Percentiles rank a stretch among this genome's conserved stretches.
Conservation (phyloP, 2,113 vertebrate genomes). For the Alligator mississippiensis region DNA sequence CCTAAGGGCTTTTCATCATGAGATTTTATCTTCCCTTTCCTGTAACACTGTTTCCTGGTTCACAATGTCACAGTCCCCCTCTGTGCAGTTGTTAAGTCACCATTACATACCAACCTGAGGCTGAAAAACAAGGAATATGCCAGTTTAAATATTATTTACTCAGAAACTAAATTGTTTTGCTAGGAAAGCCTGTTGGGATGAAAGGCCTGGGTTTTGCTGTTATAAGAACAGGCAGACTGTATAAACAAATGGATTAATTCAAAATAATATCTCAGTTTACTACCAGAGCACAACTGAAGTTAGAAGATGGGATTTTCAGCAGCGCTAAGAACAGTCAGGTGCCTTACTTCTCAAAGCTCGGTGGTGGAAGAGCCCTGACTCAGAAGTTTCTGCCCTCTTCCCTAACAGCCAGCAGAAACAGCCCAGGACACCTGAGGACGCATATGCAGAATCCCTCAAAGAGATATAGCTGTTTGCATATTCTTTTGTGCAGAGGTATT, state of each 20-base stretch:
- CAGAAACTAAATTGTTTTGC: conserved; percentile 39
- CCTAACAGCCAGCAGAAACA: too few relatives aligned
- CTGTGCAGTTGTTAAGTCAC: not conserved
- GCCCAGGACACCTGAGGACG: too few relatives aligned
- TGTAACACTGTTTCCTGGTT: not conserved
- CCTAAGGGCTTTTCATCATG: not conserved
- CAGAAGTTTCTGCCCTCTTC: not conserved
- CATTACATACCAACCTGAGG: not conserved
- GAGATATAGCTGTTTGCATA: not conserved
- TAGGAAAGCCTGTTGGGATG: conserved; percentile 27
- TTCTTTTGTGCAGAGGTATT: not conserved
- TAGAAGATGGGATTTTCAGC: not conserved
- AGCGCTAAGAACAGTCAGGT: not conserved
- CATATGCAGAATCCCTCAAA: not conserved
- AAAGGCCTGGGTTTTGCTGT: conserved; percentile 36
- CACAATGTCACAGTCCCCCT: not conserved
- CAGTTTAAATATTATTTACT: conserved; percentile 67
- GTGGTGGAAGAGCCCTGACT: not conserved
- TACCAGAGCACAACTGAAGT: not conserved
- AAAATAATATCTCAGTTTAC: not conserved
- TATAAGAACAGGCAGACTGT: conserved; percentile 14
- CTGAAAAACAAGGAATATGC: conserved; percentile 39
- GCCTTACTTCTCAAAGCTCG: not conserved
- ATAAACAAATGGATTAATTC: not conserved
- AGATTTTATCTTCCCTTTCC: not conserved